Percentiles rank a stretch among this genome's conserved stretches.
These are phyloP conservation scores for Labroides dimidiatus DNA, from an alignment of 2,797 vertebrate species.

Conservation along the genomic window DNA sequence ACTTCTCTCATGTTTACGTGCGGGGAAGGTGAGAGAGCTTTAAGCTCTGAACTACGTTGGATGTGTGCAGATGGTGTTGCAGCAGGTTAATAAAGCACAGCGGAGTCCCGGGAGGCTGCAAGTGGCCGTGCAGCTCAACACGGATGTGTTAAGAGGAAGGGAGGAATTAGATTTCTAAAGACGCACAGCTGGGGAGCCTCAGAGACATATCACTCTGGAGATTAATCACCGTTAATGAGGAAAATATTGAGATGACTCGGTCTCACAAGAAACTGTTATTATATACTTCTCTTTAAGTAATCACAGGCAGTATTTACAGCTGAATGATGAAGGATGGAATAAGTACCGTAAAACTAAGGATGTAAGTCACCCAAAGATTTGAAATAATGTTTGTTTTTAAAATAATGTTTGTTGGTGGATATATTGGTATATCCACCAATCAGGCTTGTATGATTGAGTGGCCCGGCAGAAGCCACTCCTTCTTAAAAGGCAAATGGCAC, in stretches of 20 bases:
- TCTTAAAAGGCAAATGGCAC: too few species aligned
- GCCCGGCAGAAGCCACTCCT: too few species aligned
- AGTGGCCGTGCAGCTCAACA: slow-evolving; percentile 4
- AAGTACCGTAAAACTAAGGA: too few species aligned
- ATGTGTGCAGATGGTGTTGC: slow-evolving; percentile 14
- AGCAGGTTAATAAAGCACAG: slow-evolving; percentile 48
- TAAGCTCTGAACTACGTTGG: slow-evolving; percentile 31
- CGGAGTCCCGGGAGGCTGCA: slow-evolving; percentile 6
- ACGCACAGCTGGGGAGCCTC: slow-evolving; percentile 42
- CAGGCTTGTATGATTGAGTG: too few species aligned
- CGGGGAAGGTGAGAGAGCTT: slow-evolving; percentile 29
- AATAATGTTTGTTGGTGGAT: too few species aligned
- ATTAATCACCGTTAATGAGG: slow-evolving; percentile 19
- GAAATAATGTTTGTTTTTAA: too few species aligned
- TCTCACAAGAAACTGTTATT: slow-evolving; percentile 22
- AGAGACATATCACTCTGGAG: neutral
- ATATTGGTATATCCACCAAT: too few species aligned
- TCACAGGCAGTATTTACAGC: neutral
- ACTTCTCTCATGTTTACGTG: slow-evolving; percentile 30
- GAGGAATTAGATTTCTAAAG: slow-evolving; percentile 42
- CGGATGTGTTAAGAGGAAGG: slow-evolving; percentile 21
- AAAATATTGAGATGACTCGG: slow-evolving; percentile 10
- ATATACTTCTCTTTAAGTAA: neutral
- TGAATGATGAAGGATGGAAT: neutral
- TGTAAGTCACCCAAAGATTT: too few species aligned